Conservation (phyloP, 2,113 vertebrate genomes). For the Actenoides lindsayi region DNA sequence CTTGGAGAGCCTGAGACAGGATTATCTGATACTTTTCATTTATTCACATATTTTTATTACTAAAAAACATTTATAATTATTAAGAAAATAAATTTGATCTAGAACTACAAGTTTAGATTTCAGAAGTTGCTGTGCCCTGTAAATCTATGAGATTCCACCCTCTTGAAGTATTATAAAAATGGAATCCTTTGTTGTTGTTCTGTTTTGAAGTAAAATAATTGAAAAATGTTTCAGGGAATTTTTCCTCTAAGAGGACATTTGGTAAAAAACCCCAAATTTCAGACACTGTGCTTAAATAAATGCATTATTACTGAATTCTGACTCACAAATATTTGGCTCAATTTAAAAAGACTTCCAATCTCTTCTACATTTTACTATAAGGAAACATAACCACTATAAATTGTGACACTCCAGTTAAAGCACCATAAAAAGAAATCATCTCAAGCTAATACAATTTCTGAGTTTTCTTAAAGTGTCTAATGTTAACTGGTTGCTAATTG, state of each 20-base stretch:
- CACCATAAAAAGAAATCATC: background rate
- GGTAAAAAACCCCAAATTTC: background rate
- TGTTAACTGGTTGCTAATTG: background rate
- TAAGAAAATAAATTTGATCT: background rate
- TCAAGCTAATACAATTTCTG: background rate
- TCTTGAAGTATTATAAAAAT: background rate
- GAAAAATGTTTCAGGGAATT: background rate
- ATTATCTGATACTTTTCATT: slow-evolving; percentile 1
- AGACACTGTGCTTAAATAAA: background rate
- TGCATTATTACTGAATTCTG: background rate
- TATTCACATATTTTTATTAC: background rate
- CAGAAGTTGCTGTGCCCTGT: background rate
- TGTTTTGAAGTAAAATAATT: background rate
- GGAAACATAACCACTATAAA: background rate
- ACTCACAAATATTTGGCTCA: background rate
- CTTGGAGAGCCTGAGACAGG: background rate
- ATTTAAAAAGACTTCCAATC: background rate
- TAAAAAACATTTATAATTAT: background rate
- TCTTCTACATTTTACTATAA: background rate
- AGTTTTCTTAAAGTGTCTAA: background rate
- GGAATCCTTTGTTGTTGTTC: background rate
- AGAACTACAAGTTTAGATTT: background rate
- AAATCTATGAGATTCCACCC: background rate
- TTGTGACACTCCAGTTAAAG: background rate
- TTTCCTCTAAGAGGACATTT: background rate